A percentile compares a stretch with the other conserved stretches of the same genome.
Conservation (phyloP, 2,888 invertebrate genomes). For the Chrysolina americana region DNA sequence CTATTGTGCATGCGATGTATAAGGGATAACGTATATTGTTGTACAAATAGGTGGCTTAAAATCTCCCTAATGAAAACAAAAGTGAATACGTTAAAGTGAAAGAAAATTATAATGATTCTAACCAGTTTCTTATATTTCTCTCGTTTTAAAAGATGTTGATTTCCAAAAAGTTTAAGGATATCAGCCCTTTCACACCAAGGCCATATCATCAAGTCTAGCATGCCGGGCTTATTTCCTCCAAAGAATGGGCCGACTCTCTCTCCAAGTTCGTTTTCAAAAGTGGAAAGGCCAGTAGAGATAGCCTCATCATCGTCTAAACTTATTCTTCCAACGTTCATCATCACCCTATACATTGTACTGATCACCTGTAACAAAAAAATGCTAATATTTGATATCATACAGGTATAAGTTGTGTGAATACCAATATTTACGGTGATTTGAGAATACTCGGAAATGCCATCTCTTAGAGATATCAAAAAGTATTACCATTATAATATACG, state of each 20-base stretch:
- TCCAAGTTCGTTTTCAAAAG: slow-evolving; percentile 78
- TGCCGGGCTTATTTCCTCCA: slow-evolving; percentile 80
- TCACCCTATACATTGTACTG: slow-evolving; percentile 73
- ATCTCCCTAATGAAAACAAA: slow-evolving; percentile 12
- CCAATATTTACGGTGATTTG: too few species aligned
- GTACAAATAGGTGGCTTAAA: too few species aligned
- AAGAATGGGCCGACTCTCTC: slow-evolving; percentile 78
- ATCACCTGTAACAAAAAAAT: slow-evolving; percentile 68
- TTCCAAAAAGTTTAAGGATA: slow-evolving; percentile 74
- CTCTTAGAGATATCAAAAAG: too few species aligned
- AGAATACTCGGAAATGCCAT: too few species aligned
- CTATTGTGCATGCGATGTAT: too few species aligned
- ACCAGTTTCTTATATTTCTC: slow-evolving; percentile 79
- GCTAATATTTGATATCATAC: too few species aligned
- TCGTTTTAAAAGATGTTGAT: slow-evolving; percentile 77
- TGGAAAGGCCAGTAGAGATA: slow-evolving; percentile 72
- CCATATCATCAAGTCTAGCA: slow-evolving; percentile 89
- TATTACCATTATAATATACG: too few species aligned
- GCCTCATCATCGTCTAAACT: slow-evolving; percentile 62
- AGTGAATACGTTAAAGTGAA: not conserved
- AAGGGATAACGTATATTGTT: too few species aligned
- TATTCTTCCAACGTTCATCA: slow-evolving; percentile 64
- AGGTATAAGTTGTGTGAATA: too few species aligned
- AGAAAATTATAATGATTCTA: slow-evolving; percentile 52
- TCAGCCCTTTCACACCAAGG: slow-evolving; percentile 85